These are phyloP conservation scores for Cassiopea andromeda DNA, from an alignment of 30 jellyfish, hydroid and myxozoan genomes.

Conservation along the genomic window DNA sequence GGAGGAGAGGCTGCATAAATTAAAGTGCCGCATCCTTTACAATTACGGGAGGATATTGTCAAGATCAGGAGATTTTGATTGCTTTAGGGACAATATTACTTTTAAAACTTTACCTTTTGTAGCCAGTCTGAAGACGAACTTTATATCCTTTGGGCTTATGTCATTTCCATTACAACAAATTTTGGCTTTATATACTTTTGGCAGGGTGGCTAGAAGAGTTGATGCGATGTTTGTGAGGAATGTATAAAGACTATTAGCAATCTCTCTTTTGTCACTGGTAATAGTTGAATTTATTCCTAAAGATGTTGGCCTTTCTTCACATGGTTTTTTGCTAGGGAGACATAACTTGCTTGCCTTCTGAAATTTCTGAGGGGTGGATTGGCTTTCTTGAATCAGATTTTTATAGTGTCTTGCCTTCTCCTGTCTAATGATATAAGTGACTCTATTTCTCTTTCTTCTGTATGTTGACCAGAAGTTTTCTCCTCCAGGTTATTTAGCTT, in stretches of 20 bases:
- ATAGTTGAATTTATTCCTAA: constrained; percentile 54
- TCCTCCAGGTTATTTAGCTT: constrained; percentile 36
- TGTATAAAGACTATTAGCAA: constrained; percentile 55
- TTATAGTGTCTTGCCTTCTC: constrained; percentile 58
- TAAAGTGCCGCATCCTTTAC: constrained; percentile 65
- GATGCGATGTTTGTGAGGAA: constrained; percentile 67
- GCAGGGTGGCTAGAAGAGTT: constrained; percentile 67
- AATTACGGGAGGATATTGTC: constrained; percentile 75
- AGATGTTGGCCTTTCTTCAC: constrained; percentile 58
- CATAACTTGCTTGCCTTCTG: constrained; percentile 70
- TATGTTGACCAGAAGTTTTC: constrained; percentile 42
- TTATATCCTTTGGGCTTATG: constrained; percentile 52
- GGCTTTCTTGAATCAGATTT: constrained; percentile 53
- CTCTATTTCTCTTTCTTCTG: constrained; percentile 31
- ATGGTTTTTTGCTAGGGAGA: constrained; percentile 63
- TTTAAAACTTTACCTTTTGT: constrained; percentile 70
- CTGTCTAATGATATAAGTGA: constrained; percentile 10
- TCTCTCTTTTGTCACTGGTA: constrained; percentile 58
- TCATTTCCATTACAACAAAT: constrained; percentile 34
- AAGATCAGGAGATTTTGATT: constrained; percentile 70
- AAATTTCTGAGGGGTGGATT: constrained; percentile 64
- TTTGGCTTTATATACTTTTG: constrained; percentile 55
- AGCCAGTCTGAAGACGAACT: constrained; percentile 42
- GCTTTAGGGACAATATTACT: constrained; percentile 37
- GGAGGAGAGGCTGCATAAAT: constrained; percentile 62